These are phyloP conservation scores for Burhinus bistriatus DNA, from an alignment of 2,113 vertebrate genomes.

Conservation along the genomic window DNA sequence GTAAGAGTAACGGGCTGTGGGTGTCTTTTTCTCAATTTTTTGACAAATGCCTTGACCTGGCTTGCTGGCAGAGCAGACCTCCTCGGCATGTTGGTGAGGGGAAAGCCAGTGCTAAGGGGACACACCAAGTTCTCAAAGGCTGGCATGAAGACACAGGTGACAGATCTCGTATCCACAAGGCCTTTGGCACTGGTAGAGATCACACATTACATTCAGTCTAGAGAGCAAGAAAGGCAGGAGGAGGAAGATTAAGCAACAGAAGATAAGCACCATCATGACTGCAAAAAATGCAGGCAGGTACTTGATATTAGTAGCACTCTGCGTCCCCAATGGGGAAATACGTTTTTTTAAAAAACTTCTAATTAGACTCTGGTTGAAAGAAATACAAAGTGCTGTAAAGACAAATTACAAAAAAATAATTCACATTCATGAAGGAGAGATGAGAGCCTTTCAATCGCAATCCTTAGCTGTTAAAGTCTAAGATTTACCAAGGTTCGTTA, in stretches of 20 bases:
- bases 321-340: accelerated
- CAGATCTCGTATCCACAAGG: neutral
- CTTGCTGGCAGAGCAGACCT: neutral
- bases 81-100: neutral
- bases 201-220: neutral
- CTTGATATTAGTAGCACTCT: neutral
- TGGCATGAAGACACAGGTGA: neutral
- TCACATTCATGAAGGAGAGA: neutral
- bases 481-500: neutral
- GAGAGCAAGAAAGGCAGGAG: neutral
- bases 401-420: neutral
- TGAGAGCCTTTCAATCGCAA: neutral
- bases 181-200: neutral
- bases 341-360: neutral
- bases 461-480: neutral
- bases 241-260: neutral
- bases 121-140: neutral
- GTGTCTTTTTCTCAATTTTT: neutral
- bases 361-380: neutral
- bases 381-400: neutral
- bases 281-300: neutral
- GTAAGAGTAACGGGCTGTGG: accelerated
- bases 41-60: neutral
- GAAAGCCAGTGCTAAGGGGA: neutral
- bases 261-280: neutral